These are phyloP conservation scores for Tachysurus vachellii DNA, from an alignment of 2,113 vertebrate species.

Conservation along the genomic window DNA sequence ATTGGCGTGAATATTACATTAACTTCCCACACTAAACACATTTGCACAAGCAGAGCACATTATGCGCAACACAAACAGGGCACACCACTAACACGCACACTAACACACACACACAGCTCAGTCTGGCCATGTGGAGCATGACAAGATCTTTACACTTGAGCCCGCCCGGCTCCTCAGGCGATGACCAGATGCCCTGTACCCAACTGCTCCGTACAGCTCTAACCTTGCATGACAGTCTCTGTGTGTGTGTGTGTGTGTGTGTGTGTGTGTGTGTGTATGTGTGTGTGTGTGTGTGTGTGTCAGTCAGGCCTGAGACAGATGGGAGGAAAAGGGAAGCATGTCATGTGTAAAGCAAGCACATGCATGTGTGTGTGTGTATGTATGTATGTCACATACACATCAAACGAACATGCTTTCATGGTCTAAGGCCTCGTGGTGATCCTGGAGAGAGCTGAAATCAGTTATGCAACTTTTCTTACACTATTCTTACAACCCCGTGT, in stretches of 20 bases:
- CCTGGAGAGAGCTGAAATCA: neutral
- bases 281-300: slow-evolving; percentile 15
- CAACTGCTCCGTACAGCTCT: slow-evolving; percentile 64
- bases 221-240: slow-evolving; percentile 69
- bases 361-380: neutral
- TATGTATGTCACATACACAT: neutral
- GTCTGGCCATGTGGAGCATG: slow-evolving; percentile 36
- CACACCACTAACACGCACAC: slow-evolving; percentile 2
- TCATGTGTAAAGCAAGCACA: slow-evolving; percentile 71
- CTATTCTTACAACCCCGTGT: neutral
- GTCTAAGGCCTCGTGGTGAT: neutral
- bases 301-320: slow-evolving; percentile 68
- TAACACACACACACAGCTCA: slow-evolving; percentile 10
- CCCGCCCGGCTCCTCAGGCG: slow-evolving; percentile 65
- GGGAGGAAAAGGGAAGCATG: slow-evolving; percentile 72
- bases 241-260: slow-evolving; percentile 27
- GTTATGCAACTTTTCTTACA: neutral
- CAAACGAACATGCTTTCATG: neutral
- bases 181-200: slow-evolving; percentile 75
- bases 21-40: slow-evolving; percentile 24
- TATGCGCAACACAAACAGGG: slow-evolving; percentile 27
- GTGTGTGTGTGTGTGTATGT: slow-evolving; percentile 25
- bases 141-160: slow-evolving; percentile 54
- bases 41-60: slow-evolving; percentile 45
- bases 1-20: slow-evolving; percentile 25